phyloP scores from a whole-genome alignment of 1,140 invertebrate genomes.

The Brachystomella parvula region DNA sequence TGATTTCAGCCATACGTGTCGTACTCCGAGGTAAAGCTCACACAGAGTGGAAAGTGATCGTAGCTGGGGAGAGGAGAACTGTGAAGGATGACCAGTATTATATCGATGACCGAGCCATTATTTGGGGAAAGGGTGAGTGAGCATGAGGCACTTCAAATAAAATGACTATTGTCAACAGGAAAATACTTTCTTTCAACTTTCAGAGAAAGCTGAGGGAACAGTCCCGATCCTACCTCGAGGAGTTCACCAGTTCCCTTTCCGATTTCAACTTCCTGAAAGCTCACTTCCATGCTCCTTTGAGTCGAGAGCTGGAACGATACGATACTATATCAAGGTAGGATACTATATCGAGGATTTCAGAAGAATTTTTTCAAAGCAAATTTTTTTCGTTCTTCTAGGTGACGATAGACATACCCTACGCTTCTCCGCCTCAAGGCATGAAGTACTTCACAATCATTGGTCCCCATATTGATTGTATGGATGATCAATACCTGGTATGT shows the following conservation, averaged over 20 bases:
- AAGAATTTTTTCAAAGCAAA: not conserved
- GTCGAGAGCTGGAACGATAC: conserved; percentile 65
- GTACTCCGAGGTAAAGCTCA: conserved; percentile 67
- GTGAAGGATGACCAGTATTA: conserved; percentile 76
- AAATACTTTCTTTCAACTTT: conserved; percentile 26
- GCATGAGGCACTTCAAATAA: not conserved
- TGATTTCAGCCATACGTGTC: conserved; percentile 59
- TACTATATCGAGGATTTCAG: not conserved
- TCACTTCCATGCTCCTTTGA: conserved; percentile 72
- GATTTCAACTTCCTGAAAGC: conserved; percentile 68
- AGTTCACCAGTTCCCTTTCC: conserved; percentile 66
- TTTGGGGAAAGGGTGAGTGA: conserved; percentile 68
- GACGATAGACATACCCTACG: conserved; percentile 72
- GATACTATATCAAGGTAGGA: conserved; percentile 65
- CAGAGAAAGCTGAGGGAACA: conserved; percentile 57
- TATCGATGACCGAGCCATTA: conserved; percentile 63
- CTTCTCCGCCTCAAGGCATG: conserved; percentile 72
- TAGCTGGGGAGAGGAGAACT: conserved; percentile 64
- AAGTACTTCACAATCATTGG: conserved; percentile 80
- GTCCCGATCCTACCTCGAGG: conserved; percentile 68
- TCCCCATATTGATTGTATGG: conserved; percentile 78
- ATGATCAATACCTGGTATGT: conserved; percentile 70
- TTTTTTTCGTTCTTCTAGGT: conserved; percentile 42
- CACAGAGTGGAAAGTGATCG: conserved; percentile 72
- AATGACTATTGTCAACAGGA: not conserved